phyloP scores from a whole-genome alignment of 2,888 invertebrate genomes.

The Leucophora obtusa region DNA sequence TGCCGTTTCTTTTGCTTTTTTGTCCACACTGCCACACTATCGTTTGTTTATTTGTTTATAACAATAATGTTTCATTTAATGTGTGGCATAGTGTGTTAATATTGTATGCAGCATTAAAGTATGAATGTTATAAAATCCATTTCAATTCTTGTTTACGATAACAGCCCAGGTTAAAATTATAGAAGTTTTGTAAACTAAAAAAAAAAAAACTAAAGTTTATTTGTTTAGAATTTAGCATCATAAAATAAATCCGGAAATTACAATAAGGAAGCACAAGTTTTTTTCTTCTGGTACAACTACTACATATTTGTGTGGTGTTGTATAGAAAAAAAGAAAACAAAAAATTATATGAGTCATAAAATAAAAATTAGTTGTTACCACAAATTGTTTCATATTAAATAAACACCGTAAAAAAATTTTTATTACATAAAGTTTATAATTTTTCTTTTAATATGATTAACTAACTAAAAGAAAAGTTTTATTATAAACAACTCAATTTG shows the following conservation, averaged over 20 bases:
- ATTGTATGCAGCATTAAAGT: not conserved
- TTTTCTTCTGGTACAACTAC: not conserved
- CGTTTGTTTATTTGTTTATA: constrained; percentile 49
- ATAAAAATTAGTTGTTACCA: constrained; percentile 56
- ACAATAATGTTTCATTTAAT: constrained; percentile 62
- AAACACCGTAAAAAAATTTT: constrained; percentile 46
- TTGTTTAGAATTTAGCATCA: constrained; percentile 33
- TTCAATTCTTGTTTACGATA: not conserved
- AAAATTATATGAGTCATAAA: constrained; percentile 21
- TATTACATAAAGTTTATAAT: constrained; percentile 40
- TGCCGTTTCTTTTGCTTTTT: constrained; percentile 16
- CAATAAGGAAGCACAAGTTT: constrained; percentile 34
- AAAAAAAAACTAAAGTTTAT: not conserved
- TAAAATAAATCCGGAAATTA: constrained; percentile 54
- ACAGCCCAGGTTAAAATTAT: not conserved
- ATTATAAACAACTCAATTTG: too few species aligned
- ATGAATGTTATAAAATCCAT: not conserved
- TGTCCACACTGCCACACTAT: constrained; percentile 11
- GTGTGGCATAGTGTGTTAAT: constrained; percentile 60
- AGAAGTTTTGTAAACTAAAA: not conserved
- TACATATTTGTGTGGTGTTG: not conserved
- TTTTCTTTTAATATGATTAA: constrained; percentile 23
- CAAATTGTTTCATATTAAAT: constrained; percentile 60
- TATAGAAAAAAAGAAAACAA: too few species aligned
- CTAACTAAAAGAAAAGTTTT: constrained; percentile 3